Conservation (phyloP, 2,113 vertebrate genomes). For the Chrysochloris asiatica region DNA sequence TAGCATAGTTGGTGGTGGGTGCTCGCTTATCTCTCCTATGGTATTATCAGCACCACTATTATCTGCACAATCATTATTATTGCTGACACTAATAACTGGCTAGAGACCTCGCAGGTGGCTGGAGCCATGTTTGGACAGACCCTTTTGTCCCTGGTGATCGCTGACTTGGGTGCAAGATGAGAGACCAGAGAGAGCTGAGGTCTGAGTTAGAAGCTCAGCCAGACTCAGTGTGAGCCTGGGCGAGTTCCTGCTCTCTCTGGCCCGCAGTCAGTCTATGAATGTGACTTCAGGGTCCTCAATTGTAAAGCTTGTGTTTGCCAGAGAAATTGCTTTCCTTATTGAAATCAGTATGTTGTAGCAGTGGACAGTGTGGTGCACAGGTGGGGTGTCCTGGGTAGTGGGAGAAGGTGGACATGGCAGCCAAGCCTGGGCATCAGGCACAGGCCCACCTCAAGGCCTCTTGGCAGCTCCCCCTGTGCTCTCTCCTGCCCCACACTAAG, state of each 20-base stretch:
- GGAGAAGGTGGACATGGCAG: background rate
- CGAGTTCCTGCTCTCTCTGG: background rate
- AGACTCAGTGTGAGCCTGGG: background rate
- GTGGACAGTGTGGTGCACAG: background rate
- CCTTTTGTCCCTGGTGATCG: background rate
- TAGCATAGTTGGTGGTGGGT: background rate
- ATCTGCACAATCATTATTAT: background rate
- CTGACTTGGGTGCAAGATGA: background rate
- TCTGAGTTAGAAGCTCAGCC: background rate
- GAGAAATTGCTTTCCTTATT: background rate
- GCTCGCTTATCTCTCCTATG: background rate
- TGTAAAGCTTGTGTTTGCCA: background rate
- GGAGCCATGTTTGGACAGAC: background rate
- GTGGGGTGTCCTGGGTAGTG: background rate
- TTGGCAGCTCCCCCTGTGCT: conserved; percentile 4
- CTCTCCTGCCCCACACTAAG: background rate
- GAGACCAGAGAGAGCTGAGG: background rate
- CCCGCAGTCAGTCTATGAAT: background rate
- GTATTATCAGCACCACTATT: background rate
- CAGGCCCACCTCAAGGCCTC: background rate
- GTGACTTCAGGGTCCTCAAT: background rate
- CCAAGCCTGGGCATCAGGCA: background rate
- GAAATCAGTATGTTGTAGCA: background rate
- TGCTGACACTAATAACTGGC: background rate
- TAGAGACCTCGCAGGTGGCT: background rate